phyloP scores from a whole-genome alignment of 2,888 invertebrate genomes.

The Augochlorella aurata region DNA sequence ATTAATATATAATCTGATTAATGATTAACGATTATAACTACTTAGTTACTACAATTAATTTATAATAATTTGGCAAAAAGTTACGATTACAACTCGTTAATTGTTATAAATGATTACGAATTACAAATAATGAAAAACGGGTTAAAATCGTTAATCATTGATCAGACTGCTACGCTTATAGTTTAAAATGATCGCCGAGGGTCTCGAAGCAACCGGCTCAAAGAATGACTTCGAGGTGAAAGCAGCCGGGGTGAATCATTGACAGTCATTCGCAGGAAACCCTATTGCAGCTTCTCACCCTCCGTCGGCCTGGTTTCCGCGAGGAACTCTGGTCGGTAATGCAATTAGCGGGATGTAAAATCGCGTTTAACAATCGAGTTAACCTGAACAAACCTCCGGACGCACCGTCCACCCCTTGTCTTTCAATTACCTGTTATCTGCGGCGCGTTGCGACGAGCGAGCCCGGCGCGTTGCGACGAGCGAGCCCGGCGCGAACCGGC shows the following conservation, averaged over 20 bases:
- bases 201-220: background rate
- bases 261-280: conserved; percentile 45
- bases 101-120: no score
- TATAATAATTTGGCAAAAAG: no score
- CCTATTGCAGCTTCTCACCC: conserved; percentile 36
- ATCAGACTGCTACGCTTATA: background rate
- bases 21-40: no score
- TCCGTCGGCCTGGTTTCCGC: conserved; percentile 53
- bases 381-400: background rate
- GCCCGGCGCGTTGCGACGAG: no score
- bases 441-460: no score
- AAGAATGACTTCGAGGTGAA: background rate
- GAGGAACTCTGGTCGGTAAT: conserved; percentile 57
- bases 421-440: background rate
- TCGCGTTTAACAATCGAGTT: conserved; percentile 48
- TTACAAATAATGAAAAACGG: no score
- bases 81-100: no score
- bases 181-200: background rate
- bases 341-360: conserved; percentile 46
- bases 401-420: background rate
- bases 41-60: no score
- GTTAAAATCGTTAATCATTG: no score
- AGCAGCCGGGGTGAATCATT: background rate
- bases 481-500: background rate
- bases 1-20: no score